Conservation (phyloP, 2,888 invertebrate species). For the Anticlea derivata region DNA sequence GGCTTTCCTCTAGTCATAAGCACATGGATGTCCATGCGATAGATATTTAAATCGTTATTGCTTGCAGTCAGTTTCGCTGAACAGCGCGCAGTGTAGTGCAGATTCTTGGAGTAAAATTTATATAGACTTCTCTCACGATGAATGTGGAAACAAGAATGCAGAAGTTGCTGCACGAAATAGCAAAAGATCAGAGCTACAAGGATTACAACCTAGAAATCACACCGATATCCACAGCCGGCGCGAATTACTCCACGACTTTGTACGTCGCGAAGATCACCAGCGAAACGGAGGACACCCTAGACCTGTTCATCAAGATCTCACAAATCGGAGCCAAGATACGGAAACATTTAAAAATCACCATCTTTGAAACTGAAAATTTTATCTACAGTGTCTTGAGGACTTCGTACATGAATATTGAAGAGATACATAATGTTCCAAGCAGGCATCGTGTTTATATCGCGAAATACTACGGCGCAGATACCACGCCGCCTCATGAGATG, state of each 20-base stretch:
- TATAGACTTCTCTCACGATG: conserved; percentile 39
- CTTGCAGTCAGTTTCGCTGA: no score
- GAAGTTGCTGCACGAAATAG: conserved; percentile 43
- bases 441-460: conserved; percentile 42
- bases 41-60: no score
- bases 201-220: conserved; percentile 41
- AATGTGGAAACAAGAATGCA: conserved; percentile 42
- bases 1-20: conserved; percentile 46
- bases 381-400: conserved; percentile 33
- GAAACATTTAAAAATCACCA: neutral
- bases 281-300: conserved; percentile 39
- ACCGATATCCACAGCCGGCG: conserved; percentile 50
- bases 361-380: conserved; percentile 33
- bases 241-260: conserved; percentile 57
- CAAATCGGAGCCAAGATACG: conserved; percentile 34
- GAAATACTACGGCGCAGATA: conserved; percentile 43
- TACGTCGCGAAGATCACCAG: conserved; percentile 43
- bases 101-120: no score
- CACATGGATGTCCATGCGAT: no score
- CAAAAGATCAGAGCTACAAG: conserved; percentile 42
- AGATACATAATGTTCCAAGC: conserved; percentile 26
- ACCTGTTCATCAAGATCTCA: conserved; percentile 58
- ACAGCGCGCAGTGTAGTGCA: no score
- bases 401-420: conserved; percentile 33
- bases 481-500: conserved; percentile 42